Evolutionary conservation across 2,888 invertebrate species (phyloP).

Genomic region (Thereva unica): DNA sequence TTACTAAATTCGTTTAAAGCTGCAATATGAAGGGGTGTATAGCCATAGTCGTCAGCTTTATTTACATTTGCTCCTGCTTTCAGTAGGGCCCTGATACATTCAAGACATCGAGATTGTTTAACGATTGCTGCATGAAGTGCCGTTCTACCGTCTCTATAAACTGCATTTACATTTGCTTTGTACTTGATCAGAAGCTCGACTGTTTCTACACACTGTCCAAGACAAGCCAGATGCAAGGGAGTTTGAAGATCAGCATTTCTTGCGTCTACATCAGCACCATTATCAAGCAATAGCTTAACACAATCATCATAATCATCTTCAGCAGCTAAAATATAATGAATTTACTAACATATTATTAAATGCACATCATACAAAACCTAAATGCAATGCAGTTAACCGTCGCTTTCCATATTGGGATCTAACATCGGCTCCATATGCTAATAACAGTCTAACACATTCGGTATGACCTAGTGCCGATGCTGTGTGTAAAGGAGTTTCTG

Average conservation of each 20-base stretch:
- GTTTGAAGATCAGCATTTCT: slow-evolving; percentile 78
- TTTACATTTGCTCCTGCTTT: slow-evolving; percentile 74
- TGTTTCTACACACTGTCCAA: slow-evolving; percentile 79
- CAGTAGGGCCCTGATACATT: slow-evolving; percentile 69
- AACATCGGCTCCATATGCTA: slow-evolving; percentile 79
- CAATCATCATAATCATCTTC: slow-evolving; percentile 85
- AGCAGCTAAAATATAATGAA: slow-evolving; percentile 62
- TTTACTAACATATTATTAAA: background rate
- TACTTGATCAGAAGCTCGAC: slow-evolving; percentile 70
- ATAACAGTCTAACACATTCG: slow-evolving; percentile 71
- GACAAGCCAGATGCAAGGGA: slow-evolving; percentile 80
- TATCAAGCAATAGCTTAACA: slow-evolving; percentile 70
- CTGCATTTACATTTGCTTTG: slow-evolving; percentile 67
- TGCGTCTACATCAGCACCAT: slow-evolving; percentile 76
- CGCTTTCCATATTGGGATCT: slow-evolving; percentile 72
- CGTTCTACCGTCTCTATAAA: slow-evolving; percentile 75
- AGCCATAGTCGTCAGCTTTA: slow-evolving; percentile 78
- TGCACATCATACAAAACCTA: slow-evolving; percentile 54
- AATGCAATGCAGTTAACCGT: slow-evolving; percentile 79
- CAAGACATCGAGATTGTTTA: slow-evolving; percentile 69
- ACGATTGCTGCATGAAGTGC: slow-evolving; percentile 82
- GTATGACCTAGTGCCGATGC: slow-evolving; percentile 76
- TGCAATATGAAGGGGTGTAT: slow-evolving; percentile 81
- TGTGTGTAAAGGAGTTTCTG: slow-evolving; percentile 82
- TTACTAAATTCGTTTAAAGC: slow-evolving; percentile 81